phyloP scores from a whole-genome alignment of 2,113 vertebrate genomes.

The Nicator chloris region DNA sequence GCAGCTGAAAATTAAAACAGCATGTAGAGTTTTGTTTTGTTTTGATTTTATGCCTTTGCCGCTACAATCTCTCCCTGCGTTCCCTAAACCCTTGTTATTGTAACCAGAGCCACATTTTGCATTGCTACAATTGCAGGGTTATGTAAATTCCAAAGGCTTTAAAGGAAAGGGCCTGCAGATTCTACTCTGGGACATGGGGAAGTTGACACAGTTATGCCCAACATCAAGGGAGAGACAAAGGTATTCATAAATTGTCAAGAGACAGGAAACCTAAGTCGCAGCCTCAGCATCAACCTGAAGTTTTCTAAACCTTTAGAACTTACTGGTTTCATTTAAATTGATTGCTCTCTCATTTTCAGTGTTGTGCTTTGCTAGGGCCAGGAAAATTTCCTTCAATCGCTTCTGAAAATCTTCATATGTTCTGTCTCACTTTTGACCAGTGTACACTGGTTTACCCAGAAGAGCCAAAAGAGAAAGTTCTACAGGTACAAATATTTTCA shows the following conservation, averaged over 20 bases:
- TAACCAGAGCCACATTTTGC: constrained; percentile 67
- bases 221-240: constrained; percentile 1
- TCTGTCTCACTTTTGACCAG: neutral
- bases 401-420: neutral
- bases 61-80: constrained; percentile 1
- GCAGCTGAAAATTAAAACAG: constrained; percentile 68
- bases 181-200: neutral
- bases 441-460: neutral
- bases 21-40: constrained; percentile 56
- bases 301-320: neutral
- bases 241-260: constrained; percentile 25
- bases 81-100: constrained; percentile 66
- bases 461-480: neutral
- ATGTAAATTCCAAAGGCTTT: constrained; percentile 66
- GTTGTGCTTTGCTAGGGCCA: neutral
- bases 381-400: neutral
- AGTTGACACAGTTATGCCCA: constrained; percentile 29
- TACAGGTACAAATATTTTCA: neutral
- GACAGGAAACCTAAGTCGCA: neutral
- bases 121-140: constrained; percentile 66
- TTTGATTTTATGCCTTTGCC: constrained; percentile 58
- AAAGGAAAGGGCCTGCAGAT: constrained; percentile 38
- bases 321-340: neutral
- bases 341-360: neutral
- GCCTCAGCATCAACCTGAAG: neutral